Percentiles rank a stretch among this genome's conserved stretches.
Evolutionary conservation across 2,113 vertebrate genomes (phyloP).

Genomic region (Probosciger aterrimus): DNA sequence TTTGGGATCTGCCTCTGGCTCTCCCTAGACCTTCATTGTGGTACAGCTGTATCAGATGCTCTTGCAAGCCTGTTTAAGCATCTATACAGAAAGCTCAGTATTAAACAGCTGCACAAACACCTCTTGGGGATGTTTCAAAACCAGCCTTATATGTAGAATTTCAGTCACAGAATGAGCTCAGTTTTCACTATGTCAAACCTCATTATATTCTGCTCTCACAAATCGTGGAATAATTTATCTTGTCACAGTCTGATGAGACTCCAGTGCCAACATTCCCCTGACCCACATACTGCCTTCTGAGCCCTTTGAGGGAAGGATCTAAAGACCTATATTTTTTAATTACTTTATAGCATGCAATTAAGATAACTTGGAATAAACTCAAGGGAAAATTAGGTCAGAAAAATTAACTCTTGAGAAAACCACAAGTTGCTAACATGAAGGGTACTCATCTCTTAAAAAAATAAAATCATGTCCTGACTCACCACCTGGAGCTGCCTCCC

Average conservation of each 20-base stretch:
- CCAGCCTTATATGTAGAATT: background rate
- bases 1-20: background rate
- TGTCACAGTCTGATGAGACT: constrained; percentile 22
- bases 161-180: background rate
- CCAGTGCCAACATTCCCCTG: fast-evolving
- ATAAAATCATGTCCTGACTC: background rate
- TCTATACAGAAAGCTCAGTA: background rate
- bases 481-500: background rate
- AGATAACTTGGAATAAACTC: constrained; percentile 17
- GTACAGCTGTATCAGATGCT: background rate
- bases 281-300: constrained; percentile 20
- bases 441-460: background rate
- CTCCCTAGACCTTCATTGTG: background rate
- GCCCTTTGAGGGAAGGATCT: background rate
- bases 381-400: background rate
- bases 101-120: background rate
- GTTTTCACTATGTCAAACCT: constrained; percentile 8
- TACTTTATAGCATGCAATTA: constrained; percentile 20
- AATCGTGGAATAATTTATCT: constrained; percentile 43
- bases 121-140: background rate
- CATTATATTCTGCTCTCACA: background rate
- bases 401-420: background rate
- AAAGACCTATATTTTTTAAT: constrained; percentile 13
- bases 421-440: background rate
- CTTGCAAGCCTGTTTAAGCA: background rate